Conservation (phyloP, 2,797 vertebrate species). For the Betta splendens region DNA sequence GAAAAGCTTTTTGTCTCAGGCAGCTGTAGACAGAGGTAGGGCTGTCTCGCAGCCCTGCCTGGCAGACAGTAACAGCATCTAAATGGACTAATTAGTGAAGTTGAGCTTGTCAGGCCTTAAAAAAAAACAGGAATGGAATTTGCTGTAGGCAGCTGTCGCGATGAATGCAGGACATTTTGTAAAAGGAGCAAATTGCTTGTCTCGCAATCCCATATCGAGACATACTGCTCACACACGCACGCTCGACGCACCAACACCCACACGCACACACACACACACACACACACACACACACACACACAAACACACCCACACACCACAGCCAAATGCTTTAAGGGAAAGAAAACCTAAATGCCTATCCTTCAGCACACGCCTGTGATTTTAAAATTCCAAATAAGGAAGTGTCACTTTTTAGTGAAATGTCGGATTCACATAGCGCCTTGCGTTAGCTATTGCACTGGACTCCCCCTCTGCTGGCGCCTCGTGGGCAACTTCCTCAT, state of each 20-base stretch:
- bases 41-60: slow-evolving; percentile 67
- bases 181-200: slow-evolving; percentile 63
- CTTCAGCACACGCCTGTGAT: slow-evolving; percentile 20
- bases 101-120: slow-evolving; percentile 74
- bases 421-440: slow-evolving; percentile 16
- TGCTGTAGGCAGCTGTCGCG: slow-evolving; percentile 72
- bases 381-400: slow-evolving; percentile 51
- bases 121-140: slow-evolving; percentile 71
- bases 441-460: not conserved
- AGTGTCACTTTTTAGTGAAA: slow-evolving; percentile 39
- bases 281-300: slow-evolving; percentile 8
- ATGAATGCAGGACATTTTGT: slow-evolving; percentile 69
- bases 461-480: slow-evolving; percentile 23
- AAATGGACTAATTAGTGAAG: slow-evolving; percentile 82
- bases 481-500: slow-evolving; percentile 75
- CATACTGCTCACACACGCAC: slow-evolving; percentile 12
- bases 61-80: slow-evolving; percentile 73
- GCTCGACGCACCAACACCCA: slow-evolving; percentile 8
- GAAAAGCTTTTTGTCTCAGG: slow-evolving; percentile 78
- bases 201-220: slow-evolving; percentile 54
- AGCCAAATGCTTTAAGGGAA: slow-evolving; percentile 28
- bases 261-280: slow-evolving; percentile 11
- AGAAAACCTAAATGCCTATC: slow-evolving; percentile 6
- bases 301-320: slow-evolving; percentile 11
- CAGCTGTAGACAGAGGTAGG: slow-evolving; percentile 72